phyloP scores from a whole-genome alignment of 2,888 invertebrate species.

The Hyposoter didymator region DNA sequence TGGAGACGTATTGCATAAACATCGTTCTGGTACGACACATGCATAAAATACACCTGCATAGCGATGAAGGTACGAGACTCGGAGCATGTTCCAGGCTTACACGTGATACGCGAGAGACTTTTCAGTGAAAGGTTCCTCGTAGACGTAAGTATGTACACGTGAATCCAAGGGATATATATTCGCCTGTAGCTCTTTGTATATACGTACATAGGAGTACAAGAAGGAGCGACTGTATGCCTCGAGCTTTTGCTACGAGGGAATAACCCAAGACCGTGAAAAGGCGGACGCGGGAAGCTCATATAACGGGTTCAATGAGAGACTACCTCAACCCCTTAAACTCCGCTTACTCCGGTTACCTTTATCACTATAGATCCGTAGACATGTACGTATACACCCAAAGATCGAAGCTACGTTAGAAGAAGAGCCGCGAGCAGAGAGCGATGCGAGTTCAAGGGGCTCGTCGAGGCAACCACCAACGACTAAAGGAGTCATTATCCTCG shows the following conservation, averaged over 20 bases:
- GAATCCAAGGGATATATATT: background rate
- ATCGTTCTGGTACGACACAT: background rate
- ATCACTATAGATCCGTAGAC: slow-evolving; percentile 4
- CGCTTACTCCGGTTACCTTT: slow-evolving; percentile 25
- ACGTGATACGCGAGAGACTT: slow-evolving; percentile 19
- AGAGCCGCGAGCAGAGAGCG: slow-evolving; percentile 33
- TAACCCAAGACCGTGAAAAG: slow-evolving; percentile 62
- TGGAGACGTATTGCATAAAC: background rate
- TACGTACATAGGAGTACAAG: slow-evolving; percentile 11
- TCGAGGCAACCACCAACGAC: slow-evolving; percentile 53
- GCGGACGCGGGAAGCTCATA: slow-evolving; percentile 58
- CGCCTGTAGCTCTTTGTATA: background rate
- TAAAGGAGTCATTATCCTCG: slow-evolving; percentile 66
- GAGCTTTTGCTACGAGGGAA: slow-evolving; percentile 52
- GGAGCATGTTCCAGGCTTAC: slow-evolving; percentile 33
- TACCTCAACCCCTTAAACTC: slow-evolving; percentile 36
- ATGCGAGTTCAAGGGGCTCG: slow-evolving; percentile 64
- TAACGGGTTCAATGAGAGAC: slow-evolving; percentile 56
- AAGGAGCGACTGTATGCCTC: slow-evolving; percentile 41
- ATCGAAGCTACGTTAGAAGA: slow-evolving; percentile 62
- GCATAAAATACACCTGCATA: slow-evolving; percentile 12
- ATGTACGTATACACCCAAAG: slow-evolving; percentile 22
- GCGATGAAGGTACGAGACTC: slow-evolving; percentile 15
- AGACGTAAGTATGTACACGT: slow-evolving; percentile 10
- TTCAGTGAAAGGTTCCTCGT: slow-evolving; percentile 14